Percentiles rank a stretch among this genome's conserved stretches.
Evolutionary conservation across 2,797 vertebrate genomes (phyloP).

Genomic region (Apogon talboti): DNA sequence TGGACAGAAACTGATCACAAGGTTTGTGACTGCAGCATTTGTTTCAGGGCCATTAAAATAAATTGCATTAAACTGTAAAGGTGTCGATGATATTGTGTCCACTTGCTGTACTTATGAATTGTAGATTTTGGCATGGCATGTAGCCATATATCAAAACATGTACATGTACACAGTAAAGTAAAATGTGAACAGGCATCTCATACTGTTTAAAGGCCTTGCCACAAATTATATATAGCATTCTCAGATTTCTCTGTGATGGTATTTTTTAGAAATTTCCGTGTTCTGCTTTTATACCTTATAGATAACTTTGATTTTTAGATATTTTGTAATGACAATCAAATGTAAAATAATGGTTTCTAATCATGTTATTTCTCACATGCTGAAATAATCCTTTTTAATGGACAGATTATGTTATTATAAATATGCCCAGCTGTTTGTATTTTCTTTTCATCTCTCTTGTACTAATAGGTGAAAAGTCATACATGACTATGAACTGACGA

Average conservation of each 20-base stretch:
- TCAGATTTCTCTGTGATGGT: slow-evolving; percentile 79
- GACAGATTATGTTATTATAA: slow-evolving; percentile 66
- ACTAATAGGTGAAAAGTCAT: slow-evolving; percentile 41
- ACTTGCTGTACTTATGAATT: slow-evolving; percentile 64
- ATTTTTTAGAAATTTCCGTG: slow-evolving; percentile 79
- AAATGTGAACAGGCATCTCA: slow-evolving; percentile 76
- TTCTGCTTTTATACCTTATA: slow-evolving; percentile 83
- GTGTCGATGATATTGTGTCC: slow-evolving; percentile 57
- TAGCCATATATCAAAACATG: slow-evolving; percentile 76
- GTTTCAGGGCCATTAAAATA: slow-evolving; percentile 35
- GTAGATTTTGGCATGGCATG: slow-evolving; percentile 78
- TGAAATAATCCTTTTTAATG: slow-evolving; percentile 77
- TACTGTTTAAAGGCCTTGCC: slow-evolving; percentile 75
- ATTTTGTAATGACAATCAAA: slow-evolving; percentile 87
- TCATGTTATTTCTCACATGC: slow-evolving; percentile 74
- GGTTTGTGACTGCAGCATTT: slow-evolving; percentile 33
- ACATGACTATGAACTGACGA: slow-evolving; percentile 52
- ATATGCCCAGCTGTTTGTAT: slow-evolving; percentile 70
- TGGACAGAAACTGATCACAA: slow-evolving; percentile 20
- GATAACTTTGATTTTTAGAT: slow-evolving; percentile 83
- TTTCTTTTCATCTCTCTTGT: slow-evolving; percentile 59
- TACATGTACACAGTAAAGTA: slow-evolving; percentile 73
- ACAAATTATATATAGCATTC: slow-evolving; percentile 69
- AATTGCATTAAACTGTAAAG: slow-evolving; percentile 41
- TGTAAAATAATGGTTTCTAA: slow-evolving; percentile 86